A percentile compares a stretch with the other conserved stretches of the same genome.
These are phyloP conservation scores for Tenthredo notha DNA, from an alignment of 2,888 invertebrate species.

Conservation along the genomic window DNA sequence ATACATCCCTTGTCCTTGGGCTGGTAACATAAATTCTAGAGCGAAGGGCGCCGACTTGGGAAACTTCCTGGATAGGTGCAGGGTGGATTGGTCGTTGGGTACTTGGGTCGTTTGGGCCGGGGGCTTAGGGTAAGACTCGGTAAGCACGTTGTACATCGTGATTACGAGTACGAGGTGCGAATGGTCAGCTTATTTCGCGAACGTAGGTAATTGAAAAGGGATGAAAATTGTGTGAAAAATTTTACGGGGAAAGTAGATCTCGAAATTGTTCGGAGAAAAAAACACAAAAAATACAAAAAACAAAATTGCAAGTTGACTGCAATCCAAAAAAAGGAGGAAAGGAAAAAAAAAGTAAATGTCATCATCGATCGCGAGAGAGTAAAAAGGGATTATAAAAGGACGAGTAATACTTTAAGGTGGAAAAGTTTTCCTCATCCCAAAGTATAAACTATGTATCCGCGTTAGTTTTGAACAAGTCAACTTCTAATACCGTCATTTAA, in stretches of 20 bases:
- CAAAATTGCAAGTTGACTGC: neutral
- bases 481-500: constrained; percentile 66
- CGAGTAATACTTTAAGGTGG: constrained; percentile 27
- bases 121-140: constrained; percentile 31
- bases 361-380: neutral
- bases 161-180: neutral
- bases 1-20: constrained; percentile 36
- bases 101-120: constrained; percentile 12
- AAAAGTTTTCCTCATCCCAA: constrained; percentile 54
- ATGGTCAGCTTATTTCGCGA: constrained; percentile 13
- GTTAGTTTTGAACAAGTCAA: constrained; percentile 58
- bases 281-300: neutral
- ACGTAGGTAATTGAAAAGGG: neutral
- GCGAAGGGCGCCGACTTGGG: constrained; percentile 37
- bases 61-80: constrained; percentile 2
- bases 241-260: neutral
- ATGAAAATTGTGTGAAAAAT: neutral
- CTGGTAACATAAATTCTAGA: constrained; percentile 28
- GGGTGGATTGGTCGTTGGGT: constrained; percentile 20
- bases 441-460: constrained; percentile 40
- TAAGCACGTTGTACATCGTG: constrained; percentile 7
- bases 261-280: no score
- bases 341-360: neutral
- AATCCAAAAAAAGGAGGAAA: neutral
- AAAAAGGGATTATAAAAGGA: neutral